A percentile compares a stretch with the other conserved stretches of the same genome.
Evolutionary conservation across 2,888 invertebrate species (phyloP).

Genomic region (Coenonympha glycerion): DNA sequence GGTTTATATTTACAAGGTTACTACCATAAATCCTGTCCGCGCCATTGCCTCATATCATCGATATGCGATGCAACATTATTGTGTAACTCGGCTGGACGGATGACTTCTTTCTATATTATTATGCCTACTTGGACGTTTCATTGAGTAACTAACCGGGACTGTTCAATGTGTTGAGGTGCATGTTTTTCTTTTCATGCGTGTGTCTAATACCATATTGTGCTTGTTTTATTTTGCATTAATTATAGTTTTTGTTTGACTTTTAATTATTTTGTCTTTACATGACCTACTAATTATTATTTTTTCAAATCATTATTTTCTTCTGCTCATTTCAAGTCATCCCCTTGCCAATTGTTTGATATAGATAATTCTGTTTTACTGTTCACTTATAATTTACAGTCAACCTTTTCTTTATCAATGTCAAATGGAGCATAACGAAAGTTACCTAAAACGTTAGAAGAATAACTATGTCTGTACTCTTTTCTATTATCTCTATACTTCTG

Average conservation of each 20-base stretch:
- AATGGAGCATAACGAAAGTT: too few relatives aligned
- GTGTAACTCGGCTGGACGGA: slow-evolving; percentile 26
- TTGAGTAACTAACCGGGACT: neutral
- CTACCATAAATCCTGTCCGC: slow-evolving; percentile 16
- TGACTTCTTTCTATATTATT: slow-evolving; percentile 19
- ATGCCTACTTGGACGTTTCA: slow-evolving; percentile 2
- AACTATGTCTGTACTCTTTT: too few relatives aligned
- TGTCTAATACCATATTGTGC: neutral
- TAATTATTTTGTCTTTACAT: neutral
- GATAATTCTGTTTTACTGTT: too few relatives aligned
- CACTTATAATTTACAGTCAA: too few relatives aligned
- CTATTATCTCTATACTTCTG: neutral
- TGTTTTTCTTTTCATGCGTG: neutral
- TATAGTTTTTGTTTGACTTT: neutral
- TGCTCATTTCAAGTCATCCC: neutral
- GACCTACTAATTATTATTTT: neutral
- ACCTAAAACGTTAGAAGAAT: neutral
- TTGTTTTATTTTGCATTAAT: neutral
- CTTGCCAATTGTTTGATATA: too few relatives aligned
- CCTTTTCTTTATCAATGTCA: too few relatives aligned
- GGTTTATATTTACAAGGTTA: neutral
- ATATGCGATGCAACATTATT: slow-evolving; percentile 26
- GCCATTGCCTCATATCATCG: slow-evolving; percentile 18
- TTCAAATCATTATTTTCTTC: neutral
- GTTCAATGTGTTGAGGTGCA: neutral